phyloP scores from a whole-genome alignment of 1,140 invertebrate species.

The Drosophila neocordata region DNA sequence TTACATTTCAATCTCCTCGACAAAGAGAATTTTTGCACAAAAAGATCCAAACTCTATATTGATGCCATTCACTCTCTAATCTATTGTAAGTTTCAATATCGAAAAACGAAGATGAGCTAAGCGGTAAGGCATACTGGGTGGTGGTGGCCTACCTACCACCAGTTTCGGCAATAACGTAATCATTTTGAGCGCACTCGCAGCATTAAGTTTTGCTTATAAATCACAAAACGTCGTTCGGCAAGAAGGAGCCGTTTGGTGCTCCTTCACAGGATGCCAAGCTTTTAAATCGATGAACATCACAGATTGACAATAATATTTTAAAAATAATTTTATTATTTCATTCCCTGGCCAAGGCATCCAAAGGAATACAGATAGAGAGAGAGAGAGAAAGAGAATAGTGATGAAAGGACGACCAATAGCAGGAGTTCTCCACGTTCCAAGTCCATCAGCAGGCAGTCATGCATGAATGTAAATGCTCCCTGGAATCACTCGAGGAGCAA shows the following conservation, averaged over 20 bases:
- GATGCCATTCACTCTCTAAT: constrained; percentile 63
- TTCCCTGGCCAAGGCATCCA: constrained; percentile 60
- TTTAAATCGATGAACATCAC: constrained; percentile 76
- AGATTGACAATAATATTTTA: constrained; percentile 78
- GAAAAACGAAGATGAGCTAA: constrained; percentile 9
- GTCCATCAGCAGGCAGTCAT: constrained; percentile 64
- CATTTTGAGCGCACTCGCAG: constrained; percentile 65
- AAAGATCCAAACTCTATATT: constrained; percentile 32
- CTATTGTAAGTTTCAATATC: constrained; percentile 55
- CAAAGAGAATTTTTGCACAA: constrained; percentile 33
- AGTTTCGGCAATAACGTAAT: constrained; percentile 45
- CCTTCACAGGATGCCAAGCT: constrained; percentile 42
- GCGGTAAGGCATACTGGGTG: no score
- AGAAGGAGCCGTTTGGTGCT: constrained; percentile 14
- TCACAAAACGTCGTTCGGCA: constrained; percentile 57
- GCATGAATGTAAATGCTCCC: constrained; percentile 71
- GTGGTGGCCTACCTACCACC: not conserved
- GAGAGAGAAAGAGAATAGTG: no score
- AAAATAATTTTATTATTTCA: constrained; percentile 81
- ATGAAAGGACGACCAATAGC: not conserved
- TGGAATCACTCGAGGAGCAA: constrained; percentile 62
- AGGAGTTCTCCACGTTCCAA: not conserved
- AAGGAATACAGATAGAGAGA: constrained; percentile 33
- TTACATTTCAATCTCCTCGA: constrained; percentile 69
- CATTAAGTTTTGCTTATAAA: constrained; percentile 78